A percentile compares a stretch with the other conserved stretches of the same genome.
phyloP scores from a whole-genome alignment of 35 echinoderm and acorn worm species.

The Diadema setosum region DNA sequence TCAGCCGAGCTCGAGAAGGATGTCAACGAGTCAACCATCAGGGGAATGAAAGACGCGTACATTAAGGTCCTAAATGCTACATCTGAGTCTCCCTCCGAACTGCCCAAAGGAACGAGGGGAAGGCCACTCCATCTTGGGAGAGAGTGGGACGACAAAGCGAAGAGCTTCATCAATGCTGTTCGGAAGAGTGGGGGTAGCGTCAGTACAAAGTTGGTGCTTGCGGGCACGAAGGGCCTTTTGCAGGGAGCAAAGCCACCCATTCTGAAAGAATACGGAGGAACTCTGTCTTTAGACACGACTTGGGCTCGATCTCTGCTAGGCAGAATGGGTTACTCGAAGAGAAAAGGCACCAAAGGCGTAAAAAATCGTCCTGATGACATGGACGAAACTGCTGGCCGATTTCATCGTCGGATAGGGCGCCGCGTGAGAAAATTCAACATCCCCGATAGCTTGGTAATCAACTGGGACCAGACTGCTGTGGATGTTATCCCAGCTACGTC shows the following conservation, averaged over 20 bases:
- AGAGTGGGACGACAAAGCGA: not conserved
- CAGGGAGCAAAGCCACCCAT: not conserved
- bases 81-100: not conserved
- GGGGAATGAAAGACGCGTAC: slow-evolving; percentile 30
- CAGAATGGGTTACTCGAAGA: not conserved
- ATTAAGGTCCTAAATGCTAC: not conserved
- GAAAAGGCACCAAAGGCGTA: not conserved
- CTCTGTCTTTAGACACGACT: not conserved
- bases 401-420: not conserved
- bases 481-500: not conserved
- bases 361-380: not conserved
- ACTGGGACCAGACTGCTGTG: not conserved
- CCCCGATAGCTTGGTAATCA: not conserved
- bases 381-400: not conserved
- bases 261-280: not conserved
- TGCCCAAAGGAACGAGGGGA: not conserved
- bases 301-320: slow-evolving; percentile 22
- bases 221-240: not conserved
- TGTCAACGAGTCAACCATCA: slow-evolving; percentile 34
- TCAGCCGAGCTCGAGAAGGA: slow-evolving; percentile 7
- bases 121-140: not conserved
- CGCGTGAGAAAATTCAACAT: not conserved
- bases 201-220: not conserved
- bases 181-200: not conserved
- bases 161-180: not conserved